phyloP scores from a whole-genome alignment of 2,113 vertebrate genomes.

The Rhea americana region DNA sequence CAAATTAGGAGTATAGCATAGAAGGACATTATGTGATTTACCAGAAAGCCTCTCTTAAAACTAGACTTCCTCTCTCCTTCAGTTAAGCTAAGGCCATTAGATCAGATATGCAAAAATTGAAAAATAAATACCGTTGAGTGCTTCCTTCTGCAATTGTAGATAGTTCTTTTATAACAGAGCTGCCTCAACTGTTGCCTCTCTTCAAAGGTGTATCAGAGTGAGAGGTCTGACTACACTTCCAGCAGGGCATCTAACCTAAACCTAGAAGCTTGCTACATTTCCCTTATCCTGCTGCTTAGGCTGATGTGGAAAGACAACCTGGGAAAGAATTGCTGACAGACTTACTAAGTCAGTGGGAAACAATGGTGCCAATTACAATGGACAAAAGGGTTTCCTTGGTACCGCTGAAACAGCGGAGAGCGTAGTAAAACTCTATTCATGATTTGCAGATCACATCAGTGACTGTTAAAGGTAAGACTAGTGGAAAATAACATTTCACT shows the following conservation, averaged over 20 bases:
- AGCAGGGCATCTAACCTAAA: not conserved
- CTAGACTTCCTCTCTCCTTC: not conserved
- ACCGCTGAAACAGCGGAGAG: accelerated
- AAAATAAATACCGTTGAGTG: not conserved
- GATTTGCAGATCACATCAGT: not conserved
- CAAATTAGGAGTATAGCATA: not conserved
- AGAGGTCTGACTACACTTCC: not conserved
- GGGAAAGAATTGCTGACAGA: not conserved
- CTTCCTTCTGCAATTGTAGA: not conserved
- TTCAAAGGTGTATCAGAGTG: not conserved
- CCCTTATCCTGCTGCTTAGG: not conserved
- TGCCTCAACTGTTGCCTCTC: not conserved
- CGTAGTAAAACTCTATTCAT: not conserved
- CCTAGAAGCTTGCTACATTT: not conserved
- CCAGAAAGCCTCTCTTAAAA: not conserved
- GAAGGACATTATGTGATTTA: not conserved
- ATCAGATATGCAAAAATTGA: not conserved
- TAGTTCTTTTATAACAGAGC: not conserved
- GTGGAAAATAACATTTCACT: not conserved
- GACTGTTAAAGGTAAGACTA: not conserved
- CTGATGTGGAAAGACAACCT: not conserved
- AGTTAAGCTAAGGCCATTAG: not conserved
- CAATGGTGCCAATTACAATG: not conserved
- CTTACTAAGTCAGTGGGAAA: not conserved
- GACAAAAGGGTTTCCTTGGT: not conserved